Conservation (phyloP, 2,888 invertebrate species). For the Pseudococcus longispinus region DNA sequence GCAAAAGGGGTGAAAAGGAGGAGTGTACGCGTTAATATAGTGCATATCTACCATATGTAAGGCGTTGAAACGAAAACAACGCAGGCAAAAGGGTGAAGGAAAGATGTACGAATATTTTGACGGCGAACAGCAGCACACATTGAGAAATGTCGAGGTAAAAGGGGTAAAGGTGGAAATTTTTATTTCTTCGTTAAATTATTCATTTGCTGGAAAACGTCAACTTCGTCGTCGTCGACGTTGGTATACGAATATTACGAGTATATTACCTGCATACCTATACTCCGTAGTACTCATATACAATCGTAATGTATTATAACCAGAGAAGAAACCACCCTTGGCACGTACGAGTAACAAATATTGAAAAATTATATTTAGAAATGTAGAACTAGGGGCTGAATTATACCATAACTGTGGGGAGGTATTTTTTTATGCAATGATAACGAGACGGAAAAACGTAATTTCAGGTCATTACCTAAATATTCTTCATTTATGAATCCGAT, state of each 20-base stretch:
- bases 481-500: too few relatives aligned
- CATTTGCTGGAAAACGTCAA: not conserved
- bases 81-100: not conserved
- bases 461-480: too few relatives aligned
- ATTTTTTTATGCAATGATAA: too few relatives aligned
- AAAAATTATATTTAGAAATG: too few relatives aligned
- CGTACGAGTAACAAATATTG: not conserved
- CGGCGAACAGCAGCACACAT: not conserved
- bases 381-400: too few relatives aligned
- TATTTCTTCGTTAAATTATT: slow-evolving; percentile 24
- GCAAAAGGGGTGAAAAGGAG: not conserved
- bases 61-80: not conserved
- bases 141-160: not conserved
- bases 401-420: too few relatives aligned
- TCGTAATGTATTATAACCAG: not conserved
- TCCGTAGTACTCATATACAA: not conserved
- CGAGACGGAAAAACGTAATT: too few relatives aligned
- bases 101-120: not conserved
- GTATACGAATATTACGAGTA: not conserved
- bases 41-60: not conserved
- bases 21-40: not conserved
- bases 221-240: not conserved
- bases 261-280: too few relatives aligned
- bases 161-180: not conserved
- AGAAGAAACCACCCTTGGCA: not conserved